These are phyloP conservation scores for Thalassophryne amazonica DNA, from an alignment of 2,797 vertebrate species.

Conservation along the genomic window DNA sequence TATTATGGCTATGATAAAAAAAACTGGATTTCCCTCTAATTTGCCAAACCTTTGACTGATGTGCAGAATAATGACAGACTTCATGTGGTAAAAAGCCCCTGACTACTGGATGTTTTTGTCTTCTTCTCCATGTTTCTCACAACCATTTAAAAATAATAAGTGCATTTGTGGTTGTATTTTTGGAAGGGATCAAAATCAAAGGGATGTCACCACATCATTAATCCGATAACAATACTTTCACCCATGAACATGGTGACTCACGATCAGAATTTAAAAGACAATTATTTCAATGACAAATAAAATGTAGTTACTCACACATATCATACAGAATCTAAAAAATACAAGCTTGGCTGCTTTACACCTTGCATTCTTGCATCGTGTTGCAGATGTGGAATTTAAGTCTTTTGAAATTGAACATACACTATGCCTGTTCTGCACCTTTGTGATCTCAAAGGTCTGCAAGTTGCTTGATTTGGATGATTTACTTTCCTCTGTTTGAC, in stretches of 20 bases:
- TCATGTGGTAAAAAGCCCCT: too few species aligned
- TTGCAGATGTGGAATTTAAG: not conserved
- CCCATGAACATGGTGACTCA: not conserved
- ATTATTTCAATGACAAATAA: not conserved
- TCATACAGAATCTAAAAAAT: not conserved
- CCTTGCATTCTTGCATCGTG: not conserved
- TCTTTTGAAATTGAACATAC: not conserved
- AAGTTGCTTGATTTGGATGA: conserved; percentile 1
- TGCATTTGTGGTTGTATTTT: too few species aligned
- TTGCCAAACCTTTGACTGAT: not conserved
- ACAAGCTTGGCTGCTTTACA: not conserved
- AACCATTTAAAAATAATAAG: too few species aligned
- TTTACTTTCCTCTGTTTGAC: not conserved
- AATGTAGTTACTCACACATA: too few species aligned
- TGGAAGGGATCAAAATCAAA: too few species aligned
- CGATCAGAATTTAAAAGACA: not conserved
- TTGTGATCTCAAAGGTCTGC: not conserved
- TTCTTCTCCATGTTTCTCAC: too few species aligned
- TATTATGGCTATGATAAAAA: too few species aligned
- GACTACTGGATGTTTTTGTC: too few species aligned
- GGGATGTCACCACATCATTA: not conserved
- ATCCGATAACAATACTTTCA: not conserved
- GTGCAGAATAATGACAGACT: not conserved
- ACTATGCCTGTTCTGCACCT: not conserved
- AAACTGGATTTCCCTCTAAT: not conserved